Base-by-base conservation (phyloP, 2,888 invertebrate species). In the Andrena chrysosceles region DNA sequence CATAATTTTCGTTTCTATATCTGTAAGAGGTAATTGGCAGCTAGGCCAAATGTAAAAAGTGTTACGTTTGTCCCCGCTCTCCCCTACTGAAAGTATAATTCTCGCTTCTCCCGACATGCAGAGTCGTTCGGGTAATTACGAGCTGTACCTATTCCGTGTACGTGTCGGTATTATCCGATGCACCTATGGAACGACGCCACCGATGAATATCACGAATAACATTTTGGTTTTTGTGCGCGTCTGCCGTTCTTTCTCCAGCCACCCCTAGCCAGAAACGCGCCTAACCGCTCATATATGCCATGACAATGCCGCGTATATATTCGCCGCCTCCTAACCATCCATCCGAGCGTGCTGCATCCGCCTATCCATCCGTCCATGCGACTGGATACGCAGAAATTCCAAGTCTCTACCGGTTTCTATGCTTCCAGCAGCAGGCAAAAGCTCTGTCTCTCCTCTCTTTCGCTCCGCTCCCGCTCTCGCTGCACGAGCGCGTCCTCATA, bases 141-240 rank as follows among this genome's bases (percentile, higher is more conserved):
- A n/a, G 20, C 54, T 8, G 20, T 20, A 23, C n/a, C 54, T 20
- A 1, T 2, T 8, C 2, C 20, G 52, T 0, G 20, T 69, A 69
- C 64, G 72, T 68, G 75, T 7, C 60, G 71, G 0, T 33, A 85
- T 77, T 84, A 83, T 85, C n/a, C 64, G 42, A 2, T 8, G 13
- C 59, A 52, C 54, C 79, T 75, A 72, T 77, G 78, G 60, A 66
- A 60, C 70, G 83, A 79, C 77, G 84, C 66, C 69, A 59, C 66
- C 81, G 85, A 81, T 87, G 89, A 90, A 87, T 89, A 85, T 89
- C 81, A 84, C 89, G 87, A 87, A 89, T 90, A 88, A 89, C 87
- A 88, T 91, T 89, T 90, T 71, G 76, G 75, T 84, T 86, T 70
- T 89, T 89, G 84, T 85, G 49, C 66, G 35, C 73, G 63, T 75